Base-by-base conservation (phyloP, 2,113 vertebrate genomes). In the Nannospalax galili region DNA sequence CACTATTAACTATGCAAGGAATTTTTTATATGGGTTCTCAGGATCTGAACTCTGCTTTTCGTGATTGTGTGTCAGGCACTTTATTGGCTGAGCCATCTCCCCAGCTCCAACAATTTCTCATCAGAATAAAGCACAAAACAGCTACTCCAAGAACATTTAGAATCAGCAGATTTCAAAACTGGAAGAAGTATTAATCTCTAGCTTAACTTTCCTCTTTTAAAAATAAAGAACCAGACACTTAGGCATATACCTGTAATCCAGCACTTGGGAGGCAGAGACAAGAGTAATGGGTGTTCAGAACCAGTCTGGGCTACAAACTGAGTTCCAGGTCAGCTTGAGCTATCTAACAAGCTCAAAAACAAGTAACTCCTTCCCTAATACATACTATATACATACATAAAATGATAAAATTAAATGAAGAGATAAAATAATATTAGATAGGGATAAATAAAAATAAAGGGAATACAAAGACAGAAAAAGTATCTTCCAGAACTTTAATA, bases 161-260 rank as follows among this genome's bases (percentile, higher is more conserved):
- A 90, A 81, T 42, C 20, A 87, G 58, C 40, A 30, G 84, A 78
- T 92, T 94, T 88, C 65, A 84, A 70, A 92, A 88, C 6, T 92
- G 28, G 12, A 79, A 90, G n/a, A 56, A 92, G 86, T 6, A 19
- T 81, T 80, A 95, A 84, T 64, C 22, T 90, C 15, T 80, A 48
- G 40, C 45, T 92, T 81, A 86, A 86, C 84, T 78, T 12, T 94
- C 17, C 78, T 26, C 37, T 92, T 91, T 92, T 56, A 84, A 78
- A 85, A 15, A 85, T 28, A 9, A 90, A 37, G 32, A 94, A 37
- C 52, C 22, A 62, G 60, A 62, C 22, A 22, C 60, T 4, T 22
- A 19, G 42, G 74, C 35, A 26, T 42, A 77, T 12, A 30, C 3
- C 74, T 77, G 12, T 30, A 77, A 77, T 32, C 74, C 74, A 77